Evolutionary conservation across 30 jellyfish, hydroid and myxozoan species (phyloP).

Genomic region (Pelagia noctiluca): DNA sequence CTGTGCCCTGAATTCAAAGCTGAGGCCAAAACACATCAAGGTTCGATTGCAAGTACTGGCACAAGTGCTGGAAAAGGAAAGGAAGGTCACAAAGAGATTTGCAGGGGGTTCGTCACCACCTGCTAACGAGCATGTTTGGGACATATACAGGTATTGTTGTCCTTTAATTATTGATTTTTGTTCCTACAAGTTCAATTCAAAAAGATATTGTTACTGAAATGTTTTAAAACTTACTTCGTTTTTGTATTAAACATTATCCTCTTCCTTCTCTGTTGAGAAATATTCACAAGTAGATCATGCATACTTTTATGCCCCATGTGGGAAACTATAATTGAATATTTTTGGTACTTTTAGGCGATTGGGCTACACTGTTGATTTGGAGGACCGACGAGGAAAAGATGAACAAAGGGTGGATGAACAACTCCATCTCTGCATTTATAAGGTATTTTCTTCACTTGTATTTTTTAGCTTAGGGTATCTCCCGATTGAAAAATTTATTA

Average conservation of each 20-base stretch:
- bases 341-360: slow-evolving; percentile 64
- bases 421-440: slow-evolving; percentile 88
- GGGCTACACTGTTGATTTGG: slow-evolving; percentile 91
- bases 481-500: no score
- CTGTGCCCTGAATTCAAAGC: slow-evolving; percentile 70
- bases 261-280: no score
- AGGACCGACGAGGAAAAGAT: slow-evolving; percentile 94
- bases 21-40: slow-evolving; percentile 85
- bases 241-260: no score
- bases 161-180: neutral
- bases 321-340: no score
- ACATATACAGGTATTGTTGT: slow-evolving; percentile 87
- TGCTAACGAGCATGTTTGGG: slow-evolving; percentile 89
- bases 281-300: no score
- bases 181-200: no score
- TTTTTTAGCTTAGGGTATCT: neutral
- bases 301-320: no score
- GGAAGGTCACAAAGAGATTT: slow-evolving; percentile 74
- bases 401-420: slow-evolving; percentile 97
- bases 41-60: slow-evolving; percentile 76
- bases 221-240: no score
- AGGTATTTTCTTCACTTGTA: slow-evolving; percentile 56
- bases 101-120: slow-evolving; percentile 96
- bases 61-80: slow-evolving; percentile 71
- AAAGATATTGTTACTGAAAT: no score